Conservation (phyloP, 2,888 invertebrate genomes). For the Exocentrus adspersus region DNA sequence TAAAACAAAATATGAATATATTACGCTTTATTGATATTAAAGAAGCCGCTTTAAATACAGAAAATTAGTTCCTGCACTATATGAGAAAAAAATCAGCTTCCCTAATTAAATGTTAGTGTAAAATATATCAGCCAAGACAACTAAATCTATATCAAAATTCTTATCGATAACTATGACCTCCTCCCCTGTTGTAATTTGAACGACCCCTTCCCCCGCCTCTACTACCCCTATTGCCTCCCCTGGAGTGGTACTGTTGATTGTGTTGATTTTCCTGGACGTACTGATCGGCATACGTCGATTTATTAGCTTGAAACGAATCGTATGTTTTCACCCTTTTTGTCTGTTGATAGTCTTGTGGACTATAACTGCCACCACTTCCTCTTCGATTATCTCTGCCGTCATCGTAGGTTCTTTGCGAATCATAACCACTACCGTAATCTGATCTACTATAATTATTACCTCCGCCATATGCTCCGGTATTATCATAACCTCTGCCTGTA, state of each 20-base stretch:
- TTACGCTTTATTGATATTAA: too few relatives aligned
- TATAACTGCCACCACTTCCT: conserved; percentile 56
- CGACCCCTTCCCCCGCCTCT: conserved; percentile 53
- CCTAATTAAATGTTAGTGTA: background rate
- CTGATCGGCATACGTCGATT: conserved; percentile 61
- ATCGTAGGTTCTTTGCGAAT: conserved; percentile 61
- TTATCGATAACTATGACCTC: conserved; percentile 32
- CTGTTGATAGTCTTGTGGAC: conserved; percentile 52
- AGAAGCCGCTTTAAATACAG: too few relatives aligned
- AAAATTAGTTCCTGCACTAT: too few relatives aligned
- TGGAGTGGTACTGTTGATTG: conserved; percentile 60
- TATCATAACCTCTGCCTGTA: conserved; percentile 30
- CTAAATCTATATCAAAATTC: background rate
- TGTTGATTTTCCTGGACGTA: conserved; percentile 62
- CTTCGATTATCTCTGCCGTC: conserved; percentile 55
- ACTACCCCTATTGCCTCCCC: conserved; percentile 48
- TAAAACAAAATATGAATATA: too few relatives aligned
- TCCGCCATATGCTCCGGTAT: conserved; percentile 30
- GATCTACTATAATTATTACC: conserved; percentile 40
- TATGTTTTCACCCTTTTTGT: conserved; percentile 61
- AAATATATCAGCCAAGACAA: too few relatives aligned
- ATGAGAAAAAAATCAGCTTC: background rate
- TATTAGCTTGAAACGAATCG: conserved; percentile 60
- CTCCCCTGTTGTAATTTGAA: conserved; percentile 56
- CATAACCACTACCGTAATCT: conserved; percentile 49